Conservation (phyloP, 2,888 invertebrate genomes). For the Sinopyrophorus schimmeli region DNA sequence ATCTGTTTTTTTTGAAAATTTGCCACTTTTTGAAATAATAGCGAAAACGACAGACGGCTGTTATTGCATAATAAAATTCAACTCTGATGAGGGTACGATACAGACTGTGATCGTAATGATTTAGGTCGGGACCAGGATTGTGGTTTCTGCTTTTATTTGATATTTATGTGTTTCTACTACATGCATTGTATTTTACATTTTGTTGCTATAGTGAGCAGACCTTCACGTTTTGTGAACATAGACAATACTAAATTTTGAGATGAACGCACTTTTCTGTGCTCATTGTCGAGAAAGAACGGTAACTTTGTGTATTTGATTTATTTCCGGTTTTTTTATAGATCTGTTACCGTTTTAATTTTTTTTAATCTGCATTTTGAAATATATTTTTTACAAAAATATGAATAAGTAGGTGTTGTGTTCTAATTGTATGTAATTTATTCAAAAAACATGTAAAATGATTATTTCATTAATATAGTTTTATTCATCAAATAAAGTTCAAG, state of each 20-base stretch:
- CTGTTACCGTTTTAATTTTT: no score
- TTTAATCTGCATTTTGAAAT: no score
- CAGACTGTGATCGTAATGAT: slow-evolving; percentile 14
- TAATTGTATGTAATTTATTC: no score
- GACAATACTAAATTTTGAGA: slow-evolving; percentile 25
- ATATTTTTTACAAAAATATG: no score
- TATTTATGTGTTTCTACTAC: slow-evolving; percentile 17
- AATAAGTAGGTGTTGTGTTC: no score
- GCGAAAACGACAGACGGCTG: no score
- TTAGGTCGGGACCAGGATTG: slow-evolving; percentile 11
- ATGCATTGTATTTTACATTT: slow-evolving; percentile 12
- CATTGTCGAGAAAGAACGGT: slow-evolving; percentile 10
- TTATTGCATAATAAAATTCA: slow-evolving; percentile 7
- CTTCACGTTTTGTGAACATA: slow-evolving; percentile 27
- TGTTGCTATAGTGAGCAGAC: slow-evolving; percentile 26
- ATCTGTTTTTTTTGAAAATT: no score
- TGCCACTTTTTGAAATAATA: no score
- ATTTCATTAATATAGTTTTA: no score
- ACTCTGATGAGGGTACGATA: slow-evolving; percentile 12
- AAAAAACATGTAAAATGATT: no score
- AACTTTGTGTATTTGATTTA: slow-evolving; percentile 6
- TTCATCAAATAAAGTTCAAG: no score
- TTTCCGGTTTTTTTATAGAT: slow-evolving; percentile 16
- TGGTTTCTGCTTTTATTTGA: slow-evolving; percentile 16
- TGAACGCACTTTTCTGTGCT: slow-evolving; percentile 26